Conservation (phyloP, 2,797 vertebrate genomes). For the Helicolenus hilgendorfi region DNA sequence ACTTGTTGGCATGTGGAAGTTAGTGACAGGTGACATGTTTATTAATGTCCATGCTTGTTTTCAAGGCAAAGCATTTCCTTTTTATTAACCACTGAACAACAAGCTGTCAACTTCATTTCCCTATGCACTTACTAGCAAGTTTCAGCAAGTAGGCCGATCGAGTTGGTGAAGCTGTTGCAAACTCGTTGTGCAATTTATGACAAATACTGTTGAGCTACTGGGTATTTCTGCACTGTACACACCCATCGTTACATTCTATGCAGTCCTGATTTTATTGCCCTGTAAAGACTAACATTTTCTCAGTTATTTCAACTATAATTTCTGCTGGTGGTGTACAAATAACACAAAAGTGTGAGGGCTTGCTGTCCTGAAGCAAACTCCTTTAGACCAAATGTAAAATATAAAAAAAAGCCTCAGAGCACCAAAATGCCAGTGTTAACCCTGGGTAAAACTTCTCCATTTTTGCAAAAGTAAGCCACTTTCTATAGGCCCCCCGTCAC, state of each 20-base stretch:
- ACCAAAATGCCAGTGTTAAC: background rate
- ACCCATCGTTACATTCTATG: conserved; percentile 22
- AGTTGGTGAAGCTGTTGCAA: conserved; percentile 29
- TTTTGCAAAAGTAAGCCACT: conserved; percentile 7
- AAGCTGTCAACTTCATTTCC: background rate
- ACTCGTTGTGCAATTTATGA: conserved; percentile 58
- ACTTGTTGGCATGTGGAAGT: background rate
- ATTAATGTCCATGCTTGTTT: background rate
- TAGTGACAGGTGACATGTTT: background rate
- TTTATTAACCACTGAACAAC: background rate
- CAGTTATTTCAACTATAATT: background rate
- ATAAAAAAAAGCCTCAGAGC: background rate
- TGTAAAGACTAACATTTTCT: conserved; percentile 3
- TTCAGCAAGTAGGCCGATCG: conserved; percentile 33
- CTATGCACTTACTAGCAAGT: conserved; percentile 24
- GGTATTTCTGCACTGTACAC: conserved; percentile 38
- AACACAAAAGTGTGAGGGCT: background rate
- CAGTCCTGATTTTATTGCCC: background rate
- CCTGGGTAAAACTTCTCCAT: conserved; percentile 2
- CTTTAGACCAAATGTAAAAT: conserved; percentile 4
- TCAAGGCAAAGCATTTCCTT: background rate
- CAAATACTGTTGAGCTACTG: conserved; percentile 18
- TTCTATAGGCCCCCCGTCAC: background rate
- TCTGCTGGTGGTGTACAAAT: background rate
- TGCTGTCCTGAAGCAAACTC: conserved; percentile 3